Percentiles rank a stretch among this genome's conserved stretches.
phyloP scores from a whole-genome alignment of 2,888 invertebrate genomes.

The Lymantria monacha region DNA sequence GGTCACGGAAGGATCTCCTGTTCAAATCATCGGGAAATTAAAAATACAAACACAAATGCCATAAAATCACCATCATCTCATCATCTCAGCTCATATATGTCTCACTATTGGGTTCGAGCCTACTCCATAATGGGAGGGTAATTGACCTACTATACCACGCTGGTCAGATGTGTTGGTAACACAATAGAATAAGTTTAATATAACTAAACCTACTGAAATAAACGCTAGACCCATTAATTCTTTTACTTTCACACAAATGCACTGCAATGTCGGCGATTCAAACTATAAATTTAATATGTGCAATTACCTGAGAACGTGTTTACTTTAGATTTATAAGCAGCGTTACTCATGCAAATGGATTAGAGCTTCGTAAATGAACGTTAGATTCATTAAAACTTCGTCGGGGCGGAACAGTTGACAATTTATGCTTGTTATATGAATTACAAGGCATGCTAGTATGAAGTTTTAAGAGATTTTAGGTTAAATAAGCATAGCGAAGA shows the following conservation, averaged over 20 bases:
- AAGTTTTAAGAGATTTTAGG: neutral
- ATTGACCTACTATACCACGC: too few relatives aligned
- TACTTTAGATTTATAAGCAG: slow-evolving; percentile 41
- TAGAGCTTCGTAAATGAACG: slow-evolving; percentile 31
- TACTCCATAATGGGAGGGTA: too few relatives aligned
- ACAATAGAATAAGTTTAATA: too few relatives aligned
- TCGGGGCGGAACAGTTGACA: slow-evolving; percentile 13
- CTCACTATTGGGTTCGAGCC: too few relatives aligned
- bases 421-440: slow-evolving; percentile 27
- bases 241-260: slow-evolving; percentile 8
- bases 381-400: slow-evolving; percentile 41
- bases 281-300: slow-evolving; percentile 42
- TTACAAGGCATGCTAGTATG: slow-evolving; percentile 15
- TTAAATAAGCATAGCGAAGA: neutral
- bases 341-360: slow-evolving; percentile 45
- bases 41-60: too few relatives aligned
- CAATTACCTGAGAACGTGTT: slow-evolving; percentile 39
- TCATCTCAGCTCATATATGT: too few relatives aligned
- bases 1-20: too few relatives aligned
- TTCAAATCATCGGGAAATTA: too few relatives aligned
- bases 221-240: neutral
- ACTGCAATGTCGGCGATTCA: slow-evolving; percentile 23
- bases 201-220: too few relatives aligned
- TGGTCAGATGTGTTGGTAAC: too few relatives aligned
- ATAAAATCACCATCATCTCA: too few relatives aligned